Evolutionary conservation across 2,888 invertebrate genomes (phyloP).

Genomic region (Hypsopygia costalis): DNA sequence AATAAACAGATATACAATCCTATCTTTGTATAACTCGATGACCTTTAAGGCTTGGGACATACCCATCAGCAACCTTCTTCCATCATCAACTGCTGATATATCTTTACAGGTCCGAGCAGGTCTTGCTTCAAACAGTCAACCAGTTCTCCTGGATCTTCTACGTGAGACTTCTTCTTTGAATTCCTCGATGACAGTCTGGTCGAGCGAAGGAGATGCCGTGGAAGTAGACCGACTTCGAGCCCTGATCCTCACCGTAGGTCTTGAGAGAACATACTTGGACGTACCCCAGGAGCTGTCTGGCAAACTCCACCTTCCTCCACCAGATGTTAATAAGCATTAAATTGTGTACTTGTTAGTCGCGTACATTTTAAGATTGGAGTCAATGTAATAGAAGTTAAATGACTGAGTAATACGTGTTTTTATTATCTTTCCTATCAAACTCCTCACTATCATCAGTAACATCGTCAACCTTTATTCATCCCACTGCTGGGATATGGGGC

Average conservation of each 20-base stretch:
- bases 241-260: slow-evolving; percentile 84
- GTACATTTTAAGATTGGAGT: slow-evolving; percentile 4
- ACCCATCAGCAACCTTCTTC: too few species aligned
- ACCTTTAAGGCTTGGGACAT: too few species aligned
- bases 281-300: slow-evolving; percentile 83
- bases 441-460: too few species aligned
- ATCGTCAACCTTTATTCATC: too few species aligned
- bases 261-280: slow-evolving; percentile 87
- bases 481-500: too few species aligned
- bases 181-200: slow-evolving; percentile 91
- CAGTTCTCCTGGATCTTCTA: slow-evolving; percentile 81
- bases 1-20: too few species aligned
- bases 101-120: slow-evolving; percentile 59
- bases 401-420: too few species aligned
- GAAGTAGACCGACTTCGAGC: slow-evolving; percentile 82
- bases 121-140: slow-evolving; percentile 83
- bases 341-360: slow-evolving; percentile 19
- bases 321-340: slow-evolving; percentile 45
- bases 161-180: slow-evolving; percentile 68
- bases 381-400: neutral
- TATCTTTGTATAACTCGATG: too few species aligned
- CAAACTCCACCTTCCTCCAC: slow-evolving; percentile 68
- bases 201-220: slow-evolving; percentile 83
- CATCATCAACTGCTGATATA: too few species aligned
- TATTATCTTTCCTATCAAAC: too few species aligned